Evolutionary conservation across 2,888 invertebrate species (phyloP).

Genomic region (Meloe dianella): DNA sequence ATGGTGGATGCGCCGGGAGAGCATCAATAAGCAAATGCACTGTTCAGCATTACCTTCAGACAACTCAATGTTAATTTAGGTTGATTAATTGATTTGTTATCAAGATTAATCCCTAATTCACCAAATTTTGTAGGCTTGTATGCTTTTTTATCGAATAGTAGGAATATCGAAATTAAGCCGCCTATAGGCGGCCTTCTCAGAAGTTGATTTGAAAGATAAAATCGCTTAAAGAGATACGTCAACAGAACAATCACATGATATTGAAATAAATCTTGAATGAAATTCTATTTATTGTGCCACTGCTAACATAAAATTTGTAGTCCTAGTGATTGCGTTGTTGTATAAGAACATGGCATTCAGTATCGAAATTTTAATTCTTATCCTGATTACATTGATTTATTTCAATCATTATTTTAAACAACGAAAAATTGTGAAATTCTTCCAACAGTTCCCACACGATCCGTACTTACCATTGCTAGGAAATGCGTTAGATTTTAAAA

Average conservation of each 20-base stretch:
- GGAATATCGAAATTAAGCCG: too few relatives aligned
- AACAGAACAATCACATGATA: neutral
- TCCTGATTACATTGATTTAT: neutral
- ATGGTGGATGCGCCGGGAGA: too few relatives aligned
- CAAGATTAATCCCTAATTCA: too few relatives aligned
- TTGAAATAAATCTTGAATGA: neutral
- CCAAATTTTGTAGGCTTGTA: too few relatives aligned
- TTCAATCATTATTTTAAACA: neutral
- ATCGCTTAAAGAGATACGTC: too few relatives aligned
- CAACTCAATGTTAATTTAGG: too few relatives aligned
- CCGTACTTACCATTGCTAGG: conserved; percentile 25
- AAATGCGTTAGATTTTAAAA: conserved; percentile 26
- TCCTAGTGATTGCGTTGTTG: neutral
- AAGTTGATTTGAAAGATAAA: too few relatives aligned
- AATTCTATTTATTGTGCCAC: neutral
- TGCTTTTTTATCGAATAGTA: too few relatives aligned
- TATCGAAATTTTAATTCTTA: neutral
- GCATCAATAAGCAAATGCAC: too few relatives aligned
- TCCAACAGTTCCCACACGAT: conserved; percentile 21
- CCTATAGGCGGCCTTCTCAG: too few relatives aligned
- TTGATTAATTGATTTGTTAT: too few relatives aligned
- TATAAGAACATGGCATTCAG: neutral
- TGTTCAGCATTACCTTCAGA: too few relatives aligned
- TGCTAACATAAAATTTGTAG: neutral
- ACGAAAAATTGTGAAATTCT: conserved; percentile 20